These are phyloP conservation scores for Pomatostomus ruficeps DNA, from an alignment of 2,113 vertebrate species.

Conservation along the genomic window DNA sequence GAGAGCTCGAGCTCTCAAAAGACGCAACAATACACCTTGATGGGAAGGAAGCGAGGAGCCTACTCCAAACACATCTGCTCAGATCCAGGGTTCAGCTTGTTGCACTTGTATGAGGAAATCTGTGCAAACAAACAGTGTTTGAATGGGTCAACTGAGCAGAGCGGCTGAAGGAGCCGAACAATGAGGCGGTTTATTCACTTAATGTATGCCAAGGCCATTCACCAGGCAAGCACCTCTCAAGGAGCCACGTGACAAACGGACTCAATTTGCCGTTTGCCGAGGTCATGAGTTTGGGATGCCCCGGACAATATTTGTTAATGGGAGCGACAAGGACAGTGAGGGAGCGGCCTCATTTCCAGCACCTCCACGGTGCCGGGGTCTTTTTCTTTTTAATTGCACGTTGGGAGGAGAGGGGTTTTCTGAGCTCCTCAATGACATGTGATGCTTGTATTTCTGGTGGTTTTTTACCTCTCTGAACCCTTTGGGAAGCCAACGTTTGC, in stretches of 20 bases:
- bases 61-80: constrained; percentile 57
- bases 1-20: constrained; percentile 30
- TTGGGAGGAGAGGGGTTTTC: not conserved
- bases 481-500: not conserved
- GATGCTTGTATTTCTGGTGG: fast-evolving
- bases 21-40: constrained; percentile 44
- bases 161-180: constrained; percentile 42
- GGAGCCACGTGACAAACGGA: constrained; percentile 5
- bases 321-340: not conserved
- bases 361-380: not conserved
- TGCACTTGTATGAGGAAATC: constrained; percentile 41
- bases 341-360: not conserved
- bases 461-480: not conserved
- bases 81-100: constrained; percentile 37
- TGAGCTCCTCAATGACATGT: not conserved
- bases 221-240: constrained; percentile 41
- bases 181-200: constrained; percentile 45
- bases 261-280: not conserved
- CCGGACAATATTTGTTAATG: not conserved
- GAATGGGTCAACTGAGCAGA: constrained; percentile 48
- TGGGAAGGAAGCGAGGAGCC: constrained; percentile 13
- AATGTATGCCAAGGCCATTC: constrained; percentile 56
- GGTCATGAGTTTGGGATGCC: not conserved
- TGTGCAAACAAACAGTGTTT: constrained; percentile 57
- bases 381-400: not conserved